Evolutionary conservation across 2,797 vertebrate species (phyloP), one percentile per base, ranked within the genome.

Genomic region (Danio tinwini): DNA sequence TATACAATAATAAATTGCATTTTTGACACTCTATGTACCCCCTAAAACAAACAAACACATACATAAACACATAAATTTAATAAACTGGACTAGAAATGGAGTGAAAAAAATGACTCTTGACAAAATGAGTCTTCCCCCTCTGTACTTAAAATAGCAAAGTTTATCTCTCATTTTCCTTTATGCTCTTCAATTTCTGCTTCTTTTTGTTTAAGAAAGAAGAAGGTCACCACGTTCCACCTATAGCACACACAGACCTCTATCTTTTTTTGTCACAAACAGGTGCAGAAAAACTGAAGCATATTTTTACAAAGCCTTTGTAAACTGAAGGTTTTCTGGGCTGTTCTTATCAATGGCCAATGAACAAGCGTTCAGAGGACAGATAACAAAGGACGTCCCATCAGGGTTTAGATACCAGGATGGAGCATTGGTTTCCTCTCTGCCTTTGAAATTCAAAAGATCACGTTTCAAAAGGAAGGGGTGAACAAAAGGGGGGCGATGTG

Each of bases 361-460:
- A 92, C 86, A 87, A 86, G 72, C 85, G 87, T 80, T 78, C 82
- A 74, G 83, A 88, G 88, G 53, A 65, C 81, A 76, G 72, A 85
- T 85, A 84, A 85, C 71, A 85, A 82, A 81, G 50, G 67, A 21
- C 3, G 68, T 70, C 68, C 80, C 77, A 73, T 86, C 85, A 88
- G 85, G 83, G 83, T 84, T 85, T 67, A 88, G 88, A 90, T 89
- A 89, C 59, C 39, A 53, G 65, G 64, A 83, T 6, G 5, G 81
- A 76, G 82, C 84, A 74, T 50, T 63, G 82, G 74, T 83, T 77
- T 78, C 80, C 71, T 21, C 79, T 45, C 78, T 83, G 81, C 85
- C 83, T 91, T 92, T 93, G 89, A 91, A 89, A 86, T 86, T 78
- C 85, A 89, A 91, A 87, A 89, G 88, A 91, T 92, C 82, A 53